phyloP scores from a whole-genome alignment of 2,888 invertebrate genomes.

The Dolomedes plantarius region DNA sequence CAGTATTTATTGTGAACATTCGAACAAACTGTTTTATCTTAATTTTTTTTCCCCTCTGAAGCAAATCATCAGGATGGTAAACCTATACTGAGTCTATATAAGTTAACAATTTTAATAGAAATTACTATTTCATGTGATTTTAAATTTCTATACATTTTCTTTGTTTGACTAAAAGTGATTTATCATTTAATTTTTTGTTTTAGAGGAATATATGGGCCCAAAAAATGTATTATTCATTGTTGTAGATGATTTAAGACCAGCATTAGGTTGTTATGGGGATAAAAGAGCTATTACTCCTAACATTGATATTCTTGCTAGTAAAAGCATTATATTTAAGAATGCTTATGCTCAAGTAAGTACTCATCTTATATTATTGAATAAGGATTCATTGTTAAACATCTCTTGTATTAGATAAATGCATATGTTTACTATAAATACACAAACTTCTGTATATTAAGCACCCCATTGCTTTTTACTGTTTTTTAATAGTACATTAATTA shows the following conservation, averaged over 20 bases:
- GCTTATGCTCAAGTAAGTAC: slow-evolving; percentile 88
- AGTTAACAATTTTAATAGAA: background rate
- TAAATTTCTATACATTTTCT: background rate
- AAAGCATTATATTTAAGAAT: slow-evolving; percentile 83
- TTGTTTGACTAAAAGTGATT: background rate
- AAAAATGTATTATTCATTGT: slow-evolving; percentile 82
- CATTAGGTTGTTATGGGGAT: slow-evolving; percentile 82
- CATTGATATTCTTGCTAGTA: slow-evolving; percentile 83
- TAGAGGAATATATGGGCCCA: background rate
- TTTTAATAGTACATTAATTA: too few species aligned
- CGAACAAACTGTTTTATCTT: background rate
- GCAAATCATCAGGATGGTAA: too few species aligned
- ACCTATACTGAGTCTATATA: background rate
- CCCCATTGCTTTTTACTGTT: too few species aligned
- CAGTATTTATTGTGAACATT: too few species aligned
- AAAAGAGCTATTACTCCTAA: slow-evolving; percentile 84
- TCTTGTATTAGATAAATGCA: too few species aligned
- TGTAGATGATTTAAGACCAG: slow-evolving; percentile 85
- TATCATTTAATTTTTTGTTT: background rate
- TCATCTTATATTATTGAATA: too few species aligned
- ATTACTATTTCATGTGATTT: too few species aligned
- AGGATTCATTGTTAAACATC: too few species aligned
- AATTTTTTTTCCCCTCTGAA: background rate
- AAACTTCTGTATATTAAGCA: too few species aligned
- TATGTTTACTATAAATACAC: too few species aligned